These are phyloP conservation scores for Fragum sueziense DNA, from an alignment of 2,888 invertebrate species.

Conservation along the genomic window DNA sequence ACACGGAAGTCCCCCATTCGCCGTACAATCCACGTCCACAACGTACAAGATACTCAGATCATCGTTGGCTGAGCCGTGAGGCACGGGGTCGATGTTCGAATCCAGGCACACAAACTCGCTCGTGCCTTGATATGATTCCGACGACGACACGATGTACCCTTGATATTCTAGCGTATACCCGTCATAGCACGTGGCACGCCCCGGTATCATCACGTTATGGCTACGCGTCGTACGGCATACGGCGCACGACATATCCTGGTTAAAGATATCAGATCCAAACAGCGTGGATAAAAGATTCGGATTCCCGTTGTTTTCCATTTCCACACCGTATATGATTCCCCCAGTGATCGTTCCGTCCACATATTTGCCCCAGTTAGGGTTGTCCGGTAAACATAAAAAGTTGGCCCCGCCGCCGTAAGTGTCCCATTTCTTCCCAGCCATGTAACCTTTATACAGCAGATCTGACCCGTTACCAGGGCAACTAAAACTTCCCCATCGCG, in stretches of 20 bases:
- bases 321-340: background rate
- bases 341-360: background rate
- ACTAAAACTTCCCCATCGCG: constrained; percentile 6
- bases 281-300: background rate
- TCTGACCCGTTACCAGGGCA: constrained; percentile 17
- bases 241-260: constrained; percentile 11
- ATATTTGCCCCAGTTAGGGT: constrained; percentile 13
- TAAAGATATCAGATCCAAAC: background rate
- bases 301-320: background rate
- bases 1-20: constrained; percentile 16
- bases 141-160: background rate
- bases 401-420: constrained; percentile 17
- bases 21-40: constrained; percentile 10
- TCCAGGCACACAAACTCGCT: constrained; percentile 9
- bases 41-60: background rate
- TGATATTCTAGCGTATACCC: constrained; percentile 11
- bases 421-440: constrained; percentile 5
- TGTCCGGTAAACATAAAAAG: constrained; percentile 2
- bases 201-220: constrained; percentile 7
- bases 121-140: background rate
- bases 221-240: background rate
- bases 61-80: constrained; percentile 10
- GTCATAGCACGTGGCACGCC: constrained; percentile 2
- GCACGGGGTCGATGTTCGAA: background rate
- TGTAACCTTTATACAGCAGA: constrained; percentile 11